A percentile compares a stretch with the other conserved stretches of the same genome.
phyloP scores from a whole-genome alignment of 1,140 invertebrate species.

The Trissolcus basalis region DNA sequence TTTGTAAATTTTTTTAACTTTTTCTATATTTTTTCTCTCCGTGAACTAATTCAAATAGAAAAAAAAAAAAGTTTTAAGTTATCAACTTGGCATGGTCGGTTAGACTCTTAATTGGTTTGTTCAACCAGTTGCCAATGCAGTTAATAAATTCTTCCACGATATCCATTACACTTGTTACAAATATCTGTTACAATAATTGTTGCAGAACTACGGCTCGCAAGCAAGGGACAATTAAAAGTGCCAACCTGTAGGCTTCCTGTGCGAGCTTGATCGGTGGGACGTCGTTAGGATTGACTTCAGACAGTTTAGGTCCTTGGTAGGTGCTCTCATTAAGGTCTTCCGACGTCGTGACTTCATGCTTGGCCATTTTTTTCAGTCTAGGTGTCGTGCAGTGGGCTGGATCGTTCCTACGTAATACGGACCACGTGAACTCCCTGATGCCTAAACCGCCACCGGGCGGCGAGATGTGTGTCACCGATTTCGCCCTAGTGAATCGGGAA shows the following conservation, averaged over 20 bases:
- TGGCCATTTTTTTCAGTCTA: conserved; percentile 50
- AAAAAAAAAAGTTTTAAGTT: too few relatives aligned
- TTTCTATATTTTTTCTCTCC: too few relatives aligned
- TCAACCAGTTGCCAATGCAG: too few relatives aligned
- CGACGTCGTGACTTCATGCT: conserved; percentile 39
- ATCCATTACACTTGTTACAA: too few relatives aligned
- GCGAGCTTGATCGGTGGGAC: conserved; percentile 81
- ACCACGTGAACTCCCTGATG: conserved; percentile 71
- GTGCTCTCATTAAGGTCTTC: conserved; percentile 60
- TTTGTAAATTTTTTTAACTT: too few relatives aligned
- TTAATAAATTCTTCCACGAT: too few relatives aligned
- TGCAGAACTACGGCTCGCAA: too few relatives aligned
- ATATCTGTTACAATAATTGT: too few relatives aligned
- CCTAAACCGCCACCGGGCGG: conserved; percentile 30
- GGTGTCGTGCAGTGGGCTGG: conserved; percentile 61
- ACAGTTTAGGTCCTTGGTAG: conserved; percentile 46
- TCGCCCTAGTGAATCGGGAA: conserved; percentile 68
- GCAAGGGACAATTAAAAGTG: background rate
- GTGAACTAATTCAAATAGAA: background rate
- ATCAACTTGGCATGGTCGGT: too few relatives aligned
- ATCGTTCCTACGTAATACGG: conserved; percentile 70
- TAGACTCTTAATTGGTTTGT: too few relatives aligned
- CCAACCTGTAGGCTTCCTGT: conserved; percentile 80
- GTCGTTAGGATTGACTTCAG: conserved; percentile 71
- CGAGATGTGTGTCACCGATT: conserved; percentile 73